phyloP scores from a whole-genome alignment of 2,888 invertebrate species.

The Caenorhabditis sp. region DNA sequence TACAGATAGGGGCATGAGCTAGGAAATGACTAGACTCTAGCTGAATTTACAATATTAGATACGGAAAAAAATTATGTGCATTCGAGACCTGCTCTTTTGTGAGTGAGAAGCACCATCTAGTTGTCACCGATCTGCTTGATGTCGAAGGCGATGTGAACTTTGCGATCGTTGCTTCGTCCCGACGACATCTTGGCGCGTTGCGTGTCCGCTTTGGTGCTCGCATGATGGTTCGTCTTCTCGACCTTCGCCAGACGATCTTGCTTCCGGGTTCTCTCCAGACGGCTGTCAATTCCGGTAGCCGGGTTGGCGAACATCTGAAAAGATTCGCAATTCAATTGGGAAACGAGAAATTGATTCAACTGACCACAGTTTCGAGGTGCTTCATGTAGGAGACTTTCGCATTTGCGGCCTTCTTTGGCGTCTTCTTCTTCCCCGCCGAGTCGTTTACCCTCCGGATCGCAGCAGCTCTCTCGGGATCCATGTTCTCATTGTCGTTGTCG shows the following conservation, averaged over 20 bases:
- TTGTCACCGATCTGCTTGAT: too few species aligned
- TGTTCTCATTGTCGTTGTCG: too few species aligned
- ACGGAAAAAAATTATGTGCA: not conserved
- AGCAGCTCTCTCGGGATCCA: too few species aligned
- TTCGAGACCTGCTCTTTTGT: constrained; percentile 34
- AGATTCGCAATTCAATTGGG: not conserved
- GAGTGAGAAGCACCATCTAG: constrained; percentile 2
- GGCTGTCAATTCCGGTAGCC: constrained; percentile 24
- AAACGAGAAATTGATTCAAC: not conserved
- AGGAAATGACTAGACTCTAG: constrained; percentile 16
- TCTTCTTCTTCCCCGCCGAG: too few species aligned
- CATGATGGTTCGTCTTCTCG: constrained; percentile 8
- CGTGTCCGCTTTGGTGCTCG: not conserved
- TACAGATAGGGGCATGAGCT: not conserved
- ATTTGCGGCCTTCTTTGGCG: constrained; percentile 3
- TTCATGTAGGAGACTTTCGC: constrained; percentile 7
- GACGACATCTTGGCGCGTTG: constrained; percentile 41
- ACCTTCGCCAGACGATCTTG: not conserved
- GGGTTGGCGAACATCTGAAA: constrained; percentile 41
- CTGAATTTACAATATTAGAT: constrained; percentile 8
- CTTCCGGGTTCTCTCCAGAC: too few species aligned
- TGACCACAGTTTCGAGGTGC: constrained; percentile 32
- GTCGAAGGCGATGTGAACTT: constrained; percentile 13
- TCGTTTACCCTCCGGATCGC: too few species aligned
- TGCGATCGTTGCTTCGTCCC: constrained; percentile 44